phyloP scores from a whole-genome alignment of 1,140 invertebrate species.

The Drosophila busckii region DNA sequence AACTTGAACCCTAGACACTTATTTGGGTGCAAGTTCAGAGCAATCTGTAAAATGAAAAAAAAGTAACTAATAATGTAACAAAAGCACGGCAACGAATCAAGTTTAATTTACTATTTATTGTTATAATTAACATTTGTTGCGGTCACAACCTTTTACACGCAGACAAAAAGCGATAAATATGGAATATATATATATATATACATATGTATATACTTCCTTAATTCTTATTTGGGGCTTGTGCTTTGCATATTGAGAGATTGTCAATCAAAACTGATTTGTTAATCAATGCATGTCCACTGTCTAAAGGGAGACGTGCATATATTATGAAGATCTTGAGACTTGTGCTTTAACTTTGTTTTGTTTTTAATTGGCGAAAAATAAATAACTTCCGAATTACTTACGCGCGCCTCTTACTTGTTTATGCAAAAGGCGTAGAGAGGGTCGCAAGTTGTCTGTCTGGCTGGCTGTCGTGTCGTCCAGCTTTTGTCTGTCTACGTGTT shows the following conservation, averaged over 20 bases:
- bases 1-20: conserved; percentile 29
- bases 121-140: conserved; percentile 63
- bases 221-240: conserved; percentile 10
- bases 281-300: conserved; percentile 15
- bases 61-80: too few relatives aligned
- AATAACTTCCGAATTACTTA: conserved; percentile 66
- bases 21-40: background rate
- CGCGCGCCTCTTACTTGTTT: too few relatives aligned
- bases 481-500: too few relatives aligned
- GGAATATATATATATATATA: background rate
- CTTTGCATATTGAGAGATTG: conserved; percentile 1
- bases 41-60: background rate
- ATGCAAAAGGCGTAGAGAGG: too few relatives aligned
- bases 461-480: background rate
- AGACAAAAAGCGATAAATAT: background rate
- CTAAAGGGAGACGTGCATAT: too few relatives aligned
- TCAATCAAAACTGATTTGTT: conserved; percentile 16
- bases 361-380: too few relatives aligned
- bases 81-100: too few relatives aligned
- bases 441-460: too few relatives aligned
- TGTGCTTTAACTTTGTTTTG: too few relatives aligned
- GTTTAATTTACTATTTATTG: conserved; percentile 14
- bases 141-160: too few relatives aligned
- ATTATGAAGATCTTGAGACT: too few relatives aligned
- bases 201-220: conserved; percentile 14